A percentile compares a stretch with the other conserved stretches of the same genome.
phyloP scores from a whole-genome alignment of 2,113 vertebrate genomes.

The Pluvialis apricaria region DNA sequence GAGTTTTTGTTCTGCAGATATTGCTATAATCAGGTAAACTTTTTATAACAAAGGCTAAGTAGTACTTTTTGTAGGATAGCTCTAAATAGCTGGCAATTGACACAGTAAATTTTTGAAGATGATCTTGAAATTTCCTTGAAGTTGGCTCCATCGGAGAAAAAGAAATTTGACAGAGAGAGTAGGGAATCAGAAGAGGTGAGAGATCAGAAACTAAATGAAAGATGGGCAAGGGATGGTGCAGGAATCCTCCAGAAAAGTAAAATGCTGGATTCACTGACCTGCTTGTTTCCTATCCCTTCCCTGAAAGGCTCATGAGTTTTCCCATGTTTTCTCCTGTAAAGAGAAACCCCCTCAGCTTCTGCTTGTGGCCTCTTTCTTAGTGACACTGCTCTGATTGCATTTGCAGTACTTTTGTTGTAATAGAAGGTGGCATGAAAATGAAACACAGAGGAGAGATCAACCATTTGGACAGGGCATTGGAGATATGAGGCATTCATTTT shows the following conservation, averaged over 20 bases:
- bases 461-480: neutral
- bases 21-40: neutral
- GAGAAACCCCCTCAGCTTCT: neutral
- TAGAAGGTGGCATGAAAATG: neutral
- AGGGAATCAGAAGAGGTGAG: neutral
- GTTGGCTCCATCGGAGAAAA: neutral
- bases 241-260: neutral
- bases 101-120: neutral
- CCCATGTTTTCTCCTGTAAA: neutral
- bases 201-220: neutral
- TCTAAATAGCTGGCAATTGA: constrained; percentile 8
- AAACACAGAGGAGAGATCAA: neutral
- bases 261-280: neutral
- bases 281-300: neutral
- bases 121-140: constrained; percentile 27
- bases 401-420: neutral
- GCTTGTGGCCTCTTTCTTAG: neutral
- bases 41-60: neutral
- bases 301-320: neutral
- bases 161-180: neutral
- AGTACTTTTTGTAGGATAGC: constrained; percentile 9
- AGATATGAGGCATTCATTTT: neutral
- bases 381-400: neutral
- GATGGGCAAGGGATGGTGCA: neutral
- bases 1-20: neutral